Evolutionary conservation across 37 sponge, comb jelly and placozoan genomes (phyloP), one percentile per base, ranked within the genome.

Genomic region (Haliclona indistincta): DNA sequence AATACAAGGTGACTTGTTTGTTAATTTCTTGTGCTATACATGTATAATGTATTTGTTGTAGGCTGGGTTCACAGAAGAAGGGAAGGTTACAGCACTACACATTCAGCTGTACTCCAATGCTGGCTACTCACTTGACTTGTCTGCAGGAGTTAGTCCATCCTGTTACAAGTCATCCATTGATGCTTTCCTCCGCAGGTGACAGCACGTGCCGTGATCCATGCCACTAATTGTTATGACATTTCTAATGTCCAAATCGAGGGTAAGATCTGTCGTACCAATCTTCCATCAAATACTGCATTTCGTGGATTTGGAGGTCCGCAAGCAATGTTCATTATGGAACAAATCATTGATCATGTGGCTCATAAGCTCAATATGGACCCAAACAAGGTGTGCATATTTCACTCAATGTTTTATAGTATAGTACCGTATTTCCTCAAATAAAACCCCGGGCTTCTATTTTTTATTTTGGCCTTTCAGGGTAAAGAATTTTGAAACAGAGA

Each of bases 241-340:
- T 88, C 95, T 26, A 86, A 87, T 51, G 20, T 73, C 10, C 64
- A 38, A 28, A 70, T 80, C 43, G 56, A 29, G 3, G 91, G 81
- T 11, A 45, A 38, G 19, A 36, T 63, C n/a, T 94, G 95, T 47
- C 68, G 49, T 25, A 94, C 95, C 28, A 86, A 90, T 45, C 71
- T 94, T 11, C 79, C 95, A 19, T 81, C 95, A 23, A 87, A 87
- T 37, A 94, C 95, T 49, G 91, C 91, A 22, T 94, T 94, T 85
- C 56, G 95, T 41, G 91, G 95, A 3, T 94, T 94, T 75, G 95
- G 95, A 38, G 88, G 82, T 1, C 91, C 95, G 43, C 91, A 94
- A 65, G 85, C 82, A 3, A 94, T 90, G 88, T 64, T 86, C 61
- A 52, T 88, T 25, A 80, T 74, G 11, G 94, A 93, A 56, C 73